These are phyloP conservation scores for Oxyruncus cristatus DNA, from an alignment of 2,113 vertebrate species.

Conservation along the genomic window DNA sequence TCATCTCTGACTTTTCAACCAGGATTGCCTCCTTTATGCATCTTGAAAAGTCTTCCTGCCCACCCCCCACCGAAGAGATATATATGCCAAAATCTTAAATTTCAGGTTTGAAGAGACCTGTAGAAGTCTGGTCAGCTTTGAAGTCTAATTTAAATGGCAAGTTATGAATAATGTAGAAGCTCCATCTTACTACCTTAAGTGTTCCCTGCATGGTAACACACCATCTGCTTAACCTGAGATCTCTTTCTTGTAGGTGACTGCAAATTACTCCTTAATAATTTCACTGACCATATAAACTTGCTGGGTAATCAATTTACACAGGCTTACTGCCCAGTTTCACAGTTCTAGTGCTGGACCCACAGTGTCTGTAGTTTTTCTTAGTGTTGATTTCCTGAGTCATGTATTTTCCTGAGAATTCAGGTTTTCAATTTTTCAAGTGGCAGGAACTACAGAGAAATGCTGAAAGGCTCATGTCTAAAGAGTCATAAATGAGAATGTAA, in stretches of 20 bases:
- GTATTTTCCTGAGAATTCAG: not conserved
- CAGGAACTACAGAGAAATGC: not conserved
- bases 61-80: not conserved
- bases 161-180: not conserved
- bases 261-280: constrained; percentile 14
- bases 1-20: not conserved
- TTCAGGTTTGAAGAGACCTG: not conserved
- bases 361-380: not conserved
- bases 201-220: not conserved
- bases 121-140: not conserved
- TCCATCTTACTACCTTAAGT: not conserved
- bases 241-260: not conserved
- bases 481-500: not conserved
- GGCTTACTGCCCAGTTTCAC: not conserved
- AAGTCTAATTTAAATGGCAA: not conserved
- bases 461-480: not conserved
- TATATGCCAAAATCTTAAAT: not conserved
- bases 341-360: not conserved
- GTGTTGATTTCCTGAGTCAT: not conserved
- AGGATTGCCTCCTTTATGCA: not conserved
- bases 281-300: not conserved
- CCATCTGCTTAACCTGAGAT: not conserved
- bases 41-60: not conserved
- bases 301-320: constrained; percentile 8
- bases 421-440: not conserved